These are phyloP conservation scores for Argyresthia goedartella DNA, from an alignment of 2,888 invertebrate species.

Conservation along the genomic window DNA sequence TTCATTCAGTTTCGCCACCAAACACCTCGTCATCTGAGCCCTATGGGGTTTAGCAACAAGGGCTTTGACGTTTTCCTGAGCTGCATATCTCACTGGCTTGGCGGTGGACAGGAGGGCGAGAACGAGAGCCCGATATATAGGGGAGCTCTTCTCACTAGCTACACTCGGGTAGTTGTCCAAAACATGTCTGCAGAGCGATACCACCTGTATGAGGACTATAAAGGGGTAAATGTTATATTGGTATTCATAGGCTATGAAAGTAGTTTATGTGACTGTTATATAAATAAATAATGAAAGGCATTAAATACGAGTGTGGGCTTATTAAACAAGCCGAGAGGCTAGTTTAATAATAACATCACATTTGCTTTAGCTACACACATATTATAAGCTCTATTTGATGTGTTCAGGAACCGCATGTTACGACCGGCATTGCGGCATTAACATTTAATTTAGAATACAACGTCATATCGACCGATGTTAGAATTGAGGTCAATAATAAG, in stretches of 20 bases:
- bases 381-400: too few relatives aligned
- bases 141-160: conserved; percentile 74
- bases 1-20: conserved; percentile 76
- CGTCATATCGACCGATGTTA: too few relatives aligned
- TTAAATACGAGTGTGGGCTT: too few relatives aligned
- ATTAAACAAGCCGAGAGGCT: too few relatives aligned
- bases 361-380: too few relatives aligned
- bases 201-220: conserved; percentile 75
- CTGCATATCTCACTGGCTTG: conserved; percentile 73
- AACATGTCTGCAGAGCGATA: conserved; percentile 79
- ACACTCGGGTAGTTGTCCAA: conserved; percentile 77
- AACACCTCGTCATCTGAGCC: conserved; percentile 71
- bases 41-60: conserved; percentile 74
- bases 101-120: conserved; percentile 76
- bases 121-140: conserved; percentile 79
- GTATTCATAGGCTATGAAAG: conserved; percentile 17
- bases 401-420: too few relatives aligned
- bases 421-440: too few relatives aligned
- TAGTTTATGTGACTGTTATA: background rate
- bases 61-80: conserved; percentile 70
- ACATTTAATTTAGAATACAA: too few relatives aligned
- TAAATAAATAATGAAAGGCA: too few relatives aligned
- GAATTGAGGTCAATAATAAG: too few relatives aligned
- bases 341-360: too few relatives aligned
- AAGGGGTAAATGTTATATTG: conserved; percentile 32